Conservation (phyloP, 2,888 invertebrate species). For the Ypsolopha scabrella region DNA sequence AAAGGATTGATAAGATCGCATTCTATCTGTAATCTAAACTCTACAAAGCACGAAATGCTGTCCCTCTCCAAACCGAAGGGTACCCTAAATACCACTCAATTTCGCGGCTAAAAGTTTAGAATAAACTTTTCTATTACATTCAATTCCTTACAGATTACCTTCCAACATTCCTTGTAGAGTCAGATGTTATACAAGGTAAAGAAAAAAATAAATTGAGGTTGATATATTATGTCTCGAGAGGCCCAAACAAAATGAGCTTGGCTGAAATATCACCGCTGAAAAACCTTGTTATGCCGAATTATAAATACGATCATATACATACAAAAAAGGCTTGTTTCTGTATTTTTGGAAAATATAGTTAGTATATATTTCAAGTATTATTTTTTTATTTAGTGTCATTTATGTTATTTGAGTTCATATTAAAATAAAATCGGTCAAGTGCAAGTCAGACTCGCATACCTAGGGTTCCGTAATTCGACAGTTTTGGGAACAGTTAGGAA, state of each 20-base stretch:
- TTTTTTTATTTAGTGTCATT: not conserved
- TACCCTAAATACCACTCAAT: too few relatives aligned
- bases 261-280: constrained; percentile 36
- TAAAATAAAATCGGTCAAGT: not conserved
- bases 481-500: too few relatives aligned
- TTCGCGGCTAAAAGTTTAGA: too few relatives aligned
- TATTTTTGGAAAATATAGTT: not conserved
- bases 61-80: too few relatives aligned
- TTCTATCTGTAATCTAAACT: too few relatives aligned
- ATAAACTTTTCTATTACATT: too few relatives aligned
- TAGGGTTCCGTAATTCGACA: too few relatives aligned
- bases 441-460: too few relatives aligned
- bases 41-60: too few relatives aligned
- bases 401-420: not conserved
- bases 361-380: not conserved
- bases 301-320: constrained; percentile 12
- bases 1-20: too few relatives aligned
- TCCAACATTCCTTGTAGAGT: not conserved
- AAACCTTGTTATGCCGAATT: constrained; percentile 19
- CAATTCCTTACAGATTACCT: not conserved
- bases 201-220: constrained; percentile 49
- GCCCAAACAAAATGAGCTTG: constrained; percentile 35
- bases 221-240: constrained; percentile 45
- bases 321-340: not conserved
- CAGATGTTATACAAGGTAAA: constrained; percentile 35